Conservation (phyloP, 2,113 vertebrate species). For the Eublepharis macularius region DNA sequence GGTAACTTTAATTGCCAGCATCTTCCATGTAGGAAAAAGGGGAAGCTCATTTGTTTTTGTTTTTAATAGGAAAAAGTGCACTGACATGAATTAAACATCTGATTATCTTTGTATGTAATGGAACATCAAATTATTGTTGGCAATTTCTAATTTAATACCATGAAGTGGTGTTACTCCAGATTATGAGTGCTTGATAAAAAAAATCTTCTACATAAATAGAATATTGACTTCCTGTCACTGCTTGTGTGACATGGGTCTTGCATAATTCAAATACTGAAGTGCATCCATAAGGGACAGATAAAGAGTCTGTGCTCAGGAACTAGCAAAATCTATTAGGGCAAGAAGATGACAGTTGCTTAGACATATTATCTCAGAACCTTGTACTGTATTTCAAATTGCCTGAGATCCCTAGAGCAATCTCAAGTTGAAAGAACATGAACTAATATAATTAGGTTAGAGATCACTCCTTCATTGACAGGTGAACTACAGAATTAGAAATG, state of each 20-base stretch:
- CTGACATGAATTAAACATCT: constrained; percentile 33
- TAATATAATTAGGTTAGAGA: constrained; percentile 19
- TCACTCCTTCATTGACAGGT: constrained; percentile 18
- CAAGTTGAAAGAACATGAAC: constrained; percentile 26
- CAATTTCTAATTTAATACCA: constrained; percentile 47
- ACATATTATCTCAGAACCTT: constrained; percentile 41
- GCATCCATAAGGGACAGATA: constrained; percentile 43
- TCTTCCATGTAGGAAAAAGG: constrained; percentile 25
- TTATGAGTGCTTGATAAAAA: constrained; percentile 48
- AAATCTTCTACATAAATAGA: constrained; percentile 42
- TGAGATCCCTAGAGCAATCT: constrained; percentile 39
- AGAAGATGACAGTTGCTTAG: constrained; percentile 27
- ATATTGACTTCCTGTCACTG: constrained; percentile 59
- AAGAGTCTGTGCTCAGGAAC: constrained; percentile 13
- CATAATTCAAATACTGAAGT: constrained; percentile 43
- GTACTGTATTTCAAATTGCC: constrained; percentile 38
- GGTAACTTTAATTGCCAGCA: constrained; percentile 34
- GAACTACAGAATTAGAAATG: constrained; percentile 1
- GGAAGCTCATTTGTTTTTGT: constrained; percentile 6
- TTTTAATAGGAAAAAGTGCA: constrained; percentile 29
- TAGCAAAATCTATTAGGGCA: constrained; percentile 46
- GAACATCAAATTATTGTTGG: constrained; percentile 44
- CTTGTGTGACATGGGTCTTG: constrained; percentile 37
- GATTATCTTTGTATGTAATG: constrained; percentile 36
- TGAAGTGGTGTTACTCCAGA: constrained; percentile 42